Evolutionary conservation across 2,797 vertebrate species (phyloP), one percentile per base, ranked within the genome.

Genomic region (Salmo trutta): DNA sequence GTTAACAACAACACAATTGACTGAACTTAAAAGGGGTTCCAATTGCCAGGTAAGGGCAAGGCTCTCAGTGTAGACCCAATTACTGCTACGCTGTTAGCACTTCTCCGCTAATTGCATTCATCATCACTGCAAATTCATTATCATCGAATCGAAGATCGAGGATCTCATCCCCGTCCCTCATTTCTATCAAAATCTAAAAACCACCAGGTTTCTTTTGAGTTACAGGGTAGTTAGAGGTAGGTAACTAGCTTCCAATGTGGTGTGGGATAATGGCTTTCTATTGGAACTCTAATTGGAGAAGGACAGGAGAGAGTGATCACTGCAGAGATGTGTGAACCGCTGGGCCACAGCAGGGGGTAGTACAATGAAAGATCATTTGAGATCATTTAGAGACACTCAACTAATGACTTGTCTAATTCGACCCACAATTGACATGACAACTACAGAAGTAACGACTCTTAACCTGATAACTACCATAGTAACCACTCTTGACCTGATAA

Each of bases 21-120:
- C 84, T 79, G 86, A 90, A 85, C 89, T 89, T 88, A 91, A 90
- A 91, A 79, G 86, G 6, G 83, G 87, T 84, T 89, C 84, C 92
- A 93, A 93, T 92, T 91, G 90, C 89, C 77, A 84, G 88, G 85
- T 91, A 87, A 89, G 88, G 87, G 83, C 86, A 88, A 19, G 85
- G 83, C 86, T 88, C 89, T 92, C 84, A 87, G 83, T 87, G 81
- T 83, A 86, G 90, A 86, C 83, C 86, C 87, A 89, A 91, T 93
- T 90, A 92, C 88, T 51, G 75, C 85, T 85, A 79, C 77, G 88
- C 92, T 91, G 90, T 93, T 93, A 93, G 91, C 90, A 85, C 82
- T 91, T 89, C 86, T 90, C 85, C 75, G 67, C 88, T 94, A 93
- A 94, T 95, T 94, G 91, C 89, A 90, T 91, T 91, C 87, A 93